phyloP scores from a whole-genome alignment of 2,113 vertebrate genomes.

The Choloepus hoffmanni region DNA sequence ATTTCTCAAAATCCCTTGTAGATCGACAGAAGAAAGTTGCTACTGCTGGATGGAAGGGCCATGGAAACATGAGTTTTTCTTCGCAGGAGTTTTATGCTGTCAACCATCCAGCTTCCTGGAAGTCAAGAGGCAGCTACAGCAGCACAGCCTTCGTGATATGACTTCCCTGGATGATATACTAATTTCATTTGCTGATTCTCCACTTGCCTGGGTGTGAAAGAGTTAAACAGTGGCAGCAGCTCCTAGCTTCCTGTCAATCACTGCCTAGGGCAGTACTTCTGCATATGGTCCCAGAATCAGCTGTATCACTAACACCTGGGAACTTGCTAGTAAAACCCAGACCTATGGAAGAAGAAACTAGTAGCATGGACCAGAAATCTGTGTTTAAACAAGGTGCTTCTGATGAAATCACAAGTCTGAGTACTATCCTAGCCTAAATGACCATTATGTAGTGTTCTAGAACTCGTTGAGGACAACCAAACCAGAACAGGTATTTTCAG shows the following conservation, averaged over 20 bases:
- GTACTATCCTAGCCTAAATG: accelerated
- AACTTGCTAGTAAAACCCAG: background rate
- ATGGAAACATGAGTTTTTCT: background rate
- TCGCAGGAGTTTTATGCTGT: background rate
- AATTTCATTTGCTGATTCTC: accelerated
- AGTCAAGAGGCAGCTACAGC: background rate
- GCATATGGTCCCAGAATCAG: accelerated
- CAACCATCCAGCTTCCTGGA: background rate
- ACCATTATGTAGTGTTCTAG: background rate
- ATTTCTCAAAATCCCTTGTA: background rate
- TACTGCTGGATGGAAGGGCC: too few species aligned
- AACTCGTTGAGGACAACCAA: background rate
- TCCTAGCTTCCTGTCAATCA: background rate
- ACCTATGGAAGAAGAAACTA: background rate
- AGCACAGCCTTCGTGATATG: too few species aligned
- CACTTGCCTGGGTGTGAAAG: background rate
- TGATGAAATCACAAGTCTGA: background rate
- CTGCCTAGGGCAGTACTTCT: background rate
- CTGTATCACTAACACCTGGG: background rate
- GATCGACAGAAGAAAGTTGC: background rate
- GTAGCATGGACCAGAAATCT: background rate
- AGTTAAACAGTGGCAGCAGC: too few species aligned
- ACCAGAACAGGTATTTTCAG: background rate
- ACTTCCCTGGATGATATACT: background rate
- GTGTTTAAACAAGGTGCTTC: background rate